phyloP scores from a whole-genome alignment of 2,113 vertebrate species.

The Pardalotus punctatus region DNA sequence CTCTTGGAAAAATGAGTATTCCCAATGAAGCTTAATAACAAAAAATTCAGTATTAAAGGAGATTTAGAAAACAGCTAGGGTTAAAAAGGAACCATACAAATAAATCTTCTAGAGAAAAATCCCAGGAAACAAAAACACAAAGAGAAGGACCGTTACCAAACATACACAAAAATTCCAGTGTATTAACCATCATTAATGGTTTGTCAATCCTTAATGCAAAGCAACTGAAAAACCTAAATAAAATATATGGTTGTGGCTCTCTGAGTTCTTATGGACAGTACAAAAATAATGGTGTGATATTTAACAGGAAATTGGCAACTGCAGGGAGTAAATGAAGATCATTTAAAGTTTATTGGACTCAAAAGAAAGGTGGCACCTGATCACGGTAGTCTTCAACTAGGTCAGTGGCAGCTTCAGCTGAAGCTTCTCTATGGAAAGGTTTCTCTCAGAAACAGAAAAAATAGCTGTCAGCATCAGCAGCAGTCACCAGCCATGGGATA shows the following conservation, averaged over 20 bases:
- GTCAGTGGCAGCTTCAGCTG: neutral
- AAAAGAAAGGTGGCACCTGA: neutral
- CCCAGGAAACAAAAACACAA: neutral
- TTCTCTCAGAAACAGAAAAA: neutral
- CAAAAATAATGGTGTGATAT: neutral
- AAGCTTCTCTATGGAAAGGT: neutral
- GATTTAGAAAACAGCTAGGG: neutral
- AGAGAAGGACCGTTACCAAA: neutral
- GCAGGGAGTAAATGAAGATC: neutral
- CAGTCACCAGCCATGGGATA: neutral
- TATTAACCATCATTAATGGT: neutral
- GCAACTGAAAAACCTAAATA: neutral
- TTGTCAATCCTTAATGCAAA: neutral
- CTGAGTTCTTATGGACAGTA: neutral
- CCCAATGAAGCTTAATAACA: neutral
- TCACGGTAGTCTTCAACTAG: neutral
- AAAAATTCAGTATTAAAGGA: neutral
- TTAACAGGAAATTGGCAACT: neutral
- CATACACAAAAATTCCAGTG: neutral
- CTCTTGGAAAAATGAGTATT: neutral
- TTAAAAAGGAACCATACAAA: neutral
- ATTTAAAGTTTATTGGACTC: neutral
- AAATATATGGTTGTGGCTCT: neutral
- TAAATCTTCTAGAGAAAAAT: neutral
- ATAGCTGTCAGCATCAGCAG: neutral